These are phyloP conservation scores for Nysson spinosus DNA, from an alignment of 2,888 invertebrate genomes.

Conservation along the genomic window DNA sequence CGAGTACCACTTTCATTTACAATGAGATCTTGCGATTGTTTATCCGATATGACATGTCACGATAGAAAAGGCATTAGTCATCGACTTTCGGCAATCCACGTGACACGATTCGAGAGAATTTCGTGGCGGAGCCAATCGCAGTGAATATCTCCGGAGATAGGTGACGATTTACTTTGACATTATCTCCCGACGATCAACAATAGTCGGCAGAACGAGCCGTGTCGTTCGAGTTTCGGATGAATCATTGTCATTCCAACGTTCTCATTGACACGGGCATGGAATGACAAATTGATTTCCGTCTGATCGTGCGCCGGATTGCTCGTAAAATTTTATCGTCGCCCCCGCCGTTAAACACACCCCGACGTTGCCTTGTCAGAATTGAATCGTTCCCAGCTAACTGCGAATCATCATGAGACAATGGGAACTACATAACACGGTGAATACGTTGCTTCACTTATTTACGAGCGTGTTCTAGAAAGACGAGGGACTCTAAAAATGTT, in stretches of 20 bases:
- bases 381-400: conserved; percentile 17
- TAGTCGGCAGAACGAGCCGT: background rate
- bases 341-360: conserved; percentile 13
- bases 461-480: no score
- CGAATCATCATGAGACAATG: background rate
- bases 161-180: conserved; percentile 2
- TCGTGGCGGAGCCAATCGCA: background rate
- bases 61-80: no score
- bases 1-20: no score
- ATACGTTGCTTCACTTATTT: no score
- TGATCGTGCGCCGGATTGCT: conserved; percentile 24
- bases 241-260: conserved; percentile 30
- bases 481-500: no score
- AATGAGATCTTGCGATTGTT: no score
- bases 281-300: conserved; percentile 43
- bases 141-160: background rate
- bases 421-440: no score
- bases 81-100: background rate
- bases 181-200: background rate
- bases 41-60: no score
- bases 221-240: conserved; percentile 2
- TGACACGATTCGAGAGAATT: background rate
- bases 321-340: conserved; percentile 40
- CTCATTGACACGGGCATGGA: conserved; percentile 15
- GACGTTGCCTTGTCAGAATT: conserved; percentile 1